Conservation (phyloP, 2,888 invertebrate species). For the Callimorpha dominula region DNA sequence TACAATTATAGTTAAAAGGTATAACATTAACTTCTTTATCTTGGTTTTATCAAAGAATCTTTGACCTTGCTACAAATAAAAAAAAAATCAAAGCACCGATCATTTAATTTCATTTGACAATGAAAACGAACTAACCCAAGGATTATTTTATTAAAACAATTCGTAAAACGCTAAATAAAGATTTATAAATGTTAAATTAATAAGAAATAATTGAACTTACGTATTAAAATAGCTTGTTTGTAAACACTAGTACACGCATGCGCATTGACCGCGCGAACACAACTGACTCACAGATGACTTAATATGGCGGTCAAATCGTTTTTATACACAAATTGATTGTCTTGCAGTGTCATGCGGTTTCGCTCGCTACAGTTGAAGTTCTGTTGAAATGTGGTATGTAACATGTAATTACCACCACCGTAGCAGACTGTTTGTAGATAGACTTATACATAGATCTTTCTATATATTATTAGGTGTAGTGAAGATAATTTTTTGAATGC, state of each 20-base stretch:
- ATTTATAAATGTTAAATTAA: background rate
- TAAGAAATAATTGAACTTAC: constrained; percentile 32
- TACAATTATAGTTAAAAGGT: background rate
- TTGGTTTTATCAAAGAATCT: constrained; percentile 6
- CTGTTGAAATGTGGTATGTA: background rate
- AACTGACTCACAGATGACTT: constrained; percentile 44
- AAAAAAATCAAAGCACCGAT: constrained; percentile 12
- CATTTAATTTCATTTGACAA: background rate
- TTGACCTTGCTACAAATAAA: background rate
- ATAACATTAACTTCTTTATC: background rate
- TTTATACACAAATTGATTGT: constrained; percentile 33
- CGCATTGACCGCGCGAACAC: constrained; percentile 42
- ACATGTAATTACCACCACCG: too few species aligned
- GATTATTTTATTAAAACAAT: background rate
- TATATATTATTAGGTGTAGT: too few species aligned
- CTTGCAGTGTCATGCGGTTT: constrained; percentile 24
- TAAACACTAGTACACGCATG: constrained; percentile 37
- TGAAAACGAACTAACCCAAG: background rate
- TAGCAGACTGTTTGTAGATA: too few species aligned
- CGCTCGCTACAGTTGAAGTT: constrained; percentile 14
- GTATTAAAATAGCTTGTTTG: constrained; percentile 13
- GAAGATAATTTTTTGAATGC: too few species aligned
- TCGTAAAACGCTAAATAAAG: background rate
- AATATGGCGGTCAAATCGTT: constrained; percentile 44
- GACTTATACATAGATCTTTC: too few species aligned